These are phyloP conservation scores for Tetranychus cinnabarinus DNA, from an alignment of 1,140 invertebrate species.

Conservation along the genomic window DNA sequence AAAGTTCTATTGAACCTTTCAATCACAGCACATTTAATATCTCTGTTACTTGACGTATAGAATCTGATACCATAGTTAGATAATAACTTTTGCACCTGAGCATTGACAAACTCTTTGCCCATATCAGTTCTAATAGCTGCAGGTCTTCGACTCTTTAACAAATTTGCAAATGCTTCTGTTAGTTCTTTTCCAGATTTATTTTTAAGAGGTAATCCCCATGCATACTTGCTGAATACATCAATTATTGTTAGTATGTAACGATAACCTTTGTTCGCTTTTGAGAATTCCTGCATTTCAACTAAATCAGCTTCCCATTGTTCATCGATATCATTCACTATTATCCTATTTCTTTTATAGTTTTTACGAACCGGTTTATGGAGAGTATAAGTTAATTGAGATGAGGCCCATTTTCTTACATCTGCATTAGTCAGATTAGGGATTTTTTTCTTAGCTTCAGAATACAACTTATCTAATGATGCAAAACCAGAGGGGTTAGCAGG, in stretches of 20 bases:
- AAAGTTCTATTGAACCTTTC: constrained; percentile 25
- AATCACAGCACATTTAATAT: constrained; percentile 22
- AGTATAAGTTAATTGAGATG: constrained; percentile 11
- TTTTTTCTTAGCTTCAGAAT: too few relatives aligned
- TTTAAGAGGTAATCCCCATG: constrained; percentile 12
- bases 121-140: neutral
- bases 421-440: too few relatives aligned
- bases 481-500: too few relatives aligned
- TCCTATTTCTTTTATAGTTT: constrained; percentile 11
- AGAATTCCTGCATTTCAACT: constrained; percentile 10
- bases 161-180: neutral
- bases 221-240: constrained; percentile 14
- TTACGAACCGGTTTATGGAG: constrained; percentile 11
- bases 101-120: constrained; percentile 7
- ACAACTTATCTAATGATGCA: too few relatives aligned
- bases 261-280: constrained; percentile 10
- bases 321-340: constrained; percentile 4
- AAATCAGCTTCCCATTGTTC: constrained; percentile 9
- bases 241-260: constrained; percentile 13
- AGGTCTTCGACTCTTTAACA: constrained; percentile 6
- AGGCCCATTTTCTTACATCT: too few relatives aligned
- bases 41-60: neutral
- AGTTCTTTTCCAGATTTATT: constrained; percentile 5
- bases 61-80: neutral
- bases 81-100: constrained; percentile 15